Evolutionary conservation across 2,888 invertebrate species (phyloP).

Genomic region (Habroteleia sp.): DNA sequence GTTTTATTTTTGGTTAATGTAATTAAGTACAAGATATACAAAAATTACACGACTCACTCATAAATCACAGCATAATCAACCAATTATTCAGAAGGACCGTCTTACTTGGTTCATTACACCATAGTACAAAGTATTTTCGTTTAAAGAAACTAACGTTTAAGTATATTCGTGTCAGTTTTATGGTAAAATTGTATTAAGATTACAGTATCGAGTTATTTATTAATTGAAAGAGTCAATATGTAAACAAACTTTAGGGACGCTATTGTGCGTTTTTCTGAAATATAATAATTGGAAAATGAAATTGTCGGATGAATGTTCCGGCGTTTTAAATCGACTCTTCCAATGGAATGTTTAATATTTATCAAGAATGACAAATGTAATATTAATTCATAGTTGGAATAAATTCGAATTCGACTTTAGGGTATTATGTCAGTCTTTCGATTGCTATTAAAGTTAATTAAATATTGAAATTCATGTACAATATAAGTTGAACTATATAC

Average conservation of each 20-base stretch:
- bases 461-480: slow-evolving; percentile 37
- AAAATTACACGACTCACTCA: slow-evolving; percentile 22
- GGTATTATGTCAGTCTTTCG: slow-evolving; percentile 38
- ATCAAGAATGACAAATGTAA: slow-evolving; percentile 17
- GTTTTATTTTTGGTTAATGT: slow-evolving; percentile 23
- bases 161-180: slow-evolving; percentile 7
- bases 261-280: neutral
- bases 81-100: neutral
- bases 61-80: slow-evolving; percentile 12
- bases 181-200: slow-evolving; percentile 1
- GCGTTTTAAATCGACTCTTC: slow-evolving; percentile 3
- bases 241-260: neutral
- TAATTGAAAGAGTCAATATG: slow-evolving; percentile 9
- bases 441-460: slow-evolving; percentile 38
- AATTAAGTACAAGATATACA: slow-evolving; percentile 46
- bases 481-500: slow-evolving; percentile 39
- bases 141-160: slow-evolving; percentile 18
- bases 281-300: neutral
- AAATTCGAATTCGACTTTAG: slow-evolving; percentile 29
- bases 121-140: slow-evolving; percentile 4
- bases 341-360: slow-evolving; percentile 30
- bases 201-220: slow-evolving; percentile 2
- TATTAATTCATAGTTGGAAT: slow-evolving; percentile 19
- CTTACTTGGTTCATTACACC: neutral
- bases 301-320: neutral